Conservation (phyloP, 1,140 invertebrate species). For the Drosophila persimilis region DNA sequence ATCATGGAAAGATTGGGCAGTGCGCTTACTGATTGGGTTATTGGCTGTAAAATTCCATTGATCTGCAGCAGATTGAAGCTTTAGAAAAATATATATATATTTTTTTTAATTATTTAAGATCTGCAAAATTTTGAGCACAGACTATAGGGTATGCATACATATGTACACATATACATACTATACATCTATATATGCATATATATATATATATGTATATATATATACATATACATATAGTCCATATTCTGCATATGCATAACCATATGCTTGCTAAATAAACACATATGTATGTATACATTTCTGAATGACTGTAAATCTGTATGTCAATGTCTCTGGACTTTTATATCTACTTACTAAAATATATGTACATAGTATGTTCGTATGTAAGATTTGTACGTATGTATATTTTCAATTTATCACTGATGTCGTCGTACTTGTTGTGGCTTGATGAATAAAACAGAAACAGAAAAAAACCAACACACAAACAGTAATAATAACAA, state of each 20-base stretch:
- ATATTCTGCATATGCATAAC: not conserved
- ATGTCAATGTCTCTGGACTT: slow-evolving; percentile 1
- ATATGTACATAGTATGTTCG: slow-evolving; percentile 3
- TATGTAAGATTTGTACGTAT: slow-evolving; percentile 9
- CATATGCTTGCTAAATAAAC: not conserved
- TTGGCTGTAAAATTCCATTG: too few species aligned
- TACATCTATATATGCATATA: too few species aligned
- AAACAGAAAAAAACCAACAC: slow-evolving; percentile 26
- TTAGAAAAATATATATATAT: too few species aligned
- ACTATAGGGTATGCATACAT: too few species aligned
- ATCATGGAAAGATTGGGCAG: too few species aligned
- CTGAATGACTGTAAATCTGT: not conserved
- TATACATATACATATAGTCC: not conserved
- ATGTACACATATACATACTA: too few species aligned
- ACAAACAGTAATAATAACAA: slow-evolving; percentile 56
- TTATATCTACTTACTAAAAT: slow-evolving; percentile 11
- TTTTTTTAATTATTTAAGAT: too few species aligned
- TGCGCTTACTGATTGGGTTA: too few species aligned
- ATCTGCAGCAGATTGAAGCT: too few species aligned
- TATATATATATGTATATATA: too few species aligned
- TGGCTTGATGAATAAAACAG: slow-evolving; percentile 54
- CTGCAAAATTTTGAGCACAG: too few species aligned
- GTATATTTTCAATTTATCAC: slow-evolving; percentile 37
- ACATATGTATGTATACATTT: too few species aligned
- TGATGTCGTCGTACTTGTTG: slow-evolving; percentile 36